Base-by-base conservation (phyloP, 2,113 vertebrate genomes). In the Nothobranchius kuhntae region DNA sequence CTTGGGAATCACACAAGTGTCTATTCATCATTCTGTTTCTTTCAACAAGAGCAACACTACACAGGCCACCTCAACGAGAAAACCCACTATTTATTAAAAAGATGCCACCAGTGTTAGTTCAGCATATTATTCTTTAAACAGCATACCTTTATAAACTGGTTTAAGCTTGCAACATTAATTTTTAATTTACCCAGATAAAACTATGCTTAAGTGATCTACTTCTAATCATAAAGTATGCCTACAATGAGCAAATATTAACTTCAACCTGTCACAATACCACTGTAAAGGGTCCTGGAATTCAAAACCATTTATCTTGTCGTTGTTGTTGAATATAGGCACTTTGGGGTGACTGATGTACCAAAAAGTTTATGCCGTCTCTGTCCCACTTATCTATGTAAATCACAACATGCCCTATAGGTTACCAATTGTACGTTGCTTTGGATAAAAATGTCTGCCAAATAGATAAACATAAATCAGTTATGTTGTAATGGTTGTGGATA, bases 21-120 rank as follows among this genome's bases (percentile, higher is more conserved):
- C 54, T 52, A 82, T 78, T 78, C 61, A 75, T 78, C 61, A 75
- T 53, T 24, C 40, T 11, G 45, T 52, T 71, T 65, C 40, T 55
- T 55, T 68, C 42, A 1, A 40, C 68, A 21, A 54, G 56, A 75
- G 36, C 55, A 54, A 80, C 61, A 66, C 26, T 26, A 61, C 13
- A 58, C 70, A 47, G 14, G 11, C 53, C 47, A 57, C 7, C 59
- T 65, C 1, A 0, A 48, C 30, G 24, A 26, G 15, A 46, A 38
- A 35, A 26, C 30, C 30, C 53, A 30, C 15, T 38, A 57, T 15
- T 53, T 59, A 55, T 59, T 42, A 57, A 46, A 10, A 70, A 38
- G 2, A 73, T 53, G 40, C 11, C 0, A 11, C 55, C 26, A 52
- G 36, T 30, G 58, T 47, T 38, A 38, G 46, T 55, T 47, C 48